These are phyloP conservation scores for Ennomos erosarius DNA, from an alignment of 2,888 invertebrate species.

Conservation along the genomic window DNA sequence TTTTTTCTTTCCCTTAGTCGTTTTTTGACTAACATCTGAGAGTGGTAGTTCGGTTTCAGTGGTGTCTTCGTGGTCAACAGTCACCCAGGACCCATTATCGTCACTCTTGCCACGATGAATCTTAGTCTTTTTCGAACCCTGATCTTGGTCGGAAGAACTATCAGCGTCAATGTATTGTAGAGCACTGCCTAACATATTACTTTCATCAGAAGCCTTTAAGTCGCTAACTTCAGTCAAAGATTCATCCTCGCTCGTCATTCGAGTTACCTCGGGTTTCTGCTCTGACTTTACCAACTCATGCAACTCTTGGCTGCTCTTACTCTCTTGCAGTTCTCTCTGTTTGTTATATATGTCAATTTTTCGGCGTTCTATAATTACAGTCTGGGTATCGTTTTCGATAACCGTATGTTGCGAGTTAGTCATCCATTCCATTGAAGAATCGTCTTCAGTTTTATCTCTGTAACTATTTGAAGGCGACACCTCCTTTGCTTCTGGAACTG, in stretches of 20 bases:
- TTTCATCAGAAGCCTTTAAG: slow-evolving; percentile 82
- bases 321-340: slow-evolving; percentile 77
- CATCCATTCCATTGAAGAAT: slow-evolving; percentile 80
- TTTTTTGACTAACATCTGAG: slow-evolving; percentile 77
- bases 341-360: slow-evolving; percentile 87
- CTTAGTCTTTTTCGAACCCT: slow-evolving; percentile 60
- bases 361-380: slow-evolving; percentile 85
- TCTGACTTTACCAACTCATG: slow-evolving; percentile 64
- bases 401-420: slow-evolving; percentile 74
- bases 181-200: slow-evolving; percentile 76
- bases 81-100: slow-evolving; percentile 89
- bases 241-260: slow-evolving; percentile 88
- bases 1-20: slow-evolving; percentile 54
- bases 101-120: slow-evolving; percentile 85
- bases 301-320: slow-evolving; percentile 71
- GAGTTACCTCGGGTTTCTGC: slow-evolving; percentile 77
- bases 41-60: slow-evolving; percentile 84
- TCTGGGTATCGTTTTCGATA: slow-evolving; percentile 85
- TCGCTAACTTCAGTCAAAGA: slow-evolving; percentile 88
- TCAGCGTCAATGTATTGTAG: slow-evolving; percentile 83
- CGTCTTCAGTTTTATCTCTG: slow-evolving; percentile 76
- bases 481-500: slow-evolving; percentile 55
- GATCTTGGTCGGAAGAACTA: slow-evolving; percentile 81
- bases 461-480: slow-evolving; percentile 72
- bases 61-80: slow-evolving; percentile 88